Evolutionary conservation across 2,888 invertebrate species (phyloP), one percentile per base, ranked within the genome.

Genomic region (Phortica magna): DNA sequence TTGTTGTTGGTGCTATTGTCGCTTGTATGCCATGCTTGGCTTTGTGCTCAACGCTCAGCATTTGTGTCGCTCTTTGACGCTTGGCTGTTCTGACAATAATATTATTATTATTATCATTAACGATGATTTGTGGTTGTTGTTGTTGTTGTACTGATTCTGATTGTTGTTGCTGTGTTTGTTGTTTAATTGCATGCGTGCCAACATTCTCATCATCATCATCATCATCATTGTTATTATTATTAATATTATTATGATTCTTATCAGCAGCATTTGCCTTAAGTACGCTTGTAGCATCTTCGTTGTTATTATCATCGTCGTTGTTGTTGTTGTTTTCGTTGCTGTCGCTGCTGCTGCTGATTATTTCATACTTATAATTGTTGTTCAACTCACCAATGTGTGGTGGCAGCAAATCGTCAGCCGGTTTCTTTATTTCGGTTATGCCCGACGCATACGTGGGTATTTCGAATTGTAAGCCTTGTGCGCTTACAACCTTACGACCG

Each of bases 401-500:
- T 83, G 91, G 91, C 84, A 91, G 84, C 83, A 92, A 80, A 81
- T 90, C 91, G 77, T 90, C 90, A 48, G 88, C 80, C 4, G 91
- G 92, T 83, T 90, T 87, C 78, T 88, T 89, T 74, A 92, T 89
- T 83, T 91, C 91, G 67, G 91, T 92, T 76, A 92, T 92, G 79
- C 92, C 92, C 72, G 92, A 92, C 48, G 92, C 92, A 84, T 92
- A 92, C 77, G 86, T 92, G 61, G 92, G 92, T 83, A 92, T 91
- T 89, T 91, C 90, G 77, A 92, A 92, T 83, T 91, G 90, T 73
- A 91, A 81, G 72, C 91, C 92, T 78, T 91, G 87, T 3, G 90
- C 89, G 78, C 87, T 90, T 74, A 90, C 84, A 73, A 91, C 90
- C 81, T 91, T 91, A 48, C 91, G 85, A 53, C 91, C 91, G 83